Conservation (phyloP, 2,888 invertebrate species). For the Asteroscopus sphinx region DNA sequence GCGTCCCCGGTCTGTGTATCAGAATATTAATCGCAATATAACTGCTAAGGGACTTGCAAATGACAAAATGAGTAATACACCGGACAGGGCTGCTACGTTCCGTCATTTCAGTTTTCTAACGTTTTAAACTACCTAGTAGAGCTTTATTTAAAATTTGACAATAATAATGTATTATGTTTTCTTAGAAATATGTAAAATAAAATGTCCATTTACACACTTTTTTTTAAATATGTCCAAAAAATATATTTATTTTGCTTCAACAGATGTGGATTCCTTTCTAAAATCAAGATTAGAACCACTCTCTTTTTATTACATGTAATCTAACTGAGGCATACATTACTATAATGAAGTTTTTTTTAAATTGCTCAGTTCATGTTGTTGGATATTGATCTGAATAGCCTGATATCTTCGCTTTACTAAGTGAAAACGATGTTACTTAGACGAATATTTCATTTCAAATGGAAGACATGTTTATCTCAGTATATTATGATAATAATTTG, state of each 20-base stretch:
- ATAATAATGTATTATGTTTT: too few relatives aligned
- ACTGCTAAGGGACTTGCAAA: slow-evolving; percentile 51
- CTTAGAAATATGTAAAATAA: too few relatives aligned
- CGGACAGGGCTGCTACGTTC: slow-evolving; percentile 36
- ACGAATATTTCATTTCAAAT: slow-evolving; percentile 25
- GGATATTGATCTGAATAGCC: neutral
- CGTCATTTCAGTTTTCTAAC: neutral
- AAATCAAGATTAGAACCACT: too few relatives aligned
- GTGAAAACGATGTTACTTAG: neutral
- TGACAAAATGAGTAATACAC: slow-evolving; percentile 47
- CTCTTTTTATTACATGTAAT: too few relatives aligned
- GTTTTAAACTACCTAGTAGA: too few relatives aligned
- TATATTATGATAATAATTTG: slow-evolving; percentile 39
- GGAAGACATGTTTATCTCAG: slow-evolving; percentile 21
- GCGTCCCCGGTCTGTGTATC: slow-evolving; percentile 36
- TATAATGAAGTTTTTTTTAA: too few relatives aligned
- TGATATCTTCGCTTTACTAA: neutral
- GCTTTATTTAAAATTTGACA: too few relatives aligned
- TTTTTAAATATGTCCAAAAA: too few relatives aligned
- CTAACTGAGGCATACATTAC: too few relatives aligned
- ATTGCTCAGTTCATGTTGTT: neutral
- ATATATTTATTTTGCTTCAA: too few relatives aligned
- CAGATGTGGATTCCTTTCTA: too few relatives aligned
- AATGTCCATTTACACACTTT: too few relatives aligned
- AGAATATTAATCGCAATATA: slow-evolving; percentile 60